Conservation (phyloP, 2,113 vertebrate genomes). For the Syngnathoides biaculeatus region DNA sequence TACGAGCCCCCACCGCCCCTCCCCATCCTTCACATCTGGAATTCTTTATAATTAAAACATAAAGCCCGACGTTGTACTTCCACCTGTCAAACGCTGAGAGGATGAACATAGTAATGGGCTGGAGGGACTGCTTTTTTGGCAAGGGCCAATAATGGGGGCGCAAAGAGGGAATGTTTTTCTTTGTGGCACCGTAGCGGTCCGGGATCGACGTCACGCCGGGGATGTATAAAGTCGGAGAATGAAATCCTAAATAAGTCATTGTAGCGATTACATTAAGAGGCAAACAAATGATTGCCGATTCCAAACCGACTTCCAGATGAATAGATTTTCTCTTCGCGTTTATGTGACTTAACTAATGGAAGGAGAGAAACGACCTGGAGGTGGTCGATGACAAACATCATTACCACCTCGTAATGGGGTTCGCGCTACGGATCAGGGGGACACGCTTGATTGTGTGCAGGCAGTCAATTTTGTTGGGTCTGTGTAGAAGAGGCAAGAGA, state of each 20-base stretch:
- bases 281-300: slow-evolving; percentile 57
- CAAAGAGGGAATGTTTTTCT: slow-evolving; percentile 54
- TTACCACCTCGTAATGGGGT: slow-evolving; percentile 62
- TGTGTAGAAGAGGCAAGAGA: too few species aligned
- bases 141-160: slow-evolving; percentile 38
- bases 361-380: slow-evolving; percentile 67
- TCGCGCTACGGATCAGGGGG: slow-evolving; percentile 69
- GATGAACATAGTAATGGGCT: slow-evolving; percentile 97
- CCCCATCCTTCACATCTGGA: slow-evolving; percentile 92
- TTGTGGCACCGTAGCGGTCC: slow-evolving; percentile 18
- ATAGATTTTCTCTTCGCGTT: slow-evolving; percentile 61
- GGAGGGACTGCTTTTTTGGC: slow-evolving; percentile 46
- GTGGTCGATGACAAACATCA: slow-evolving; percentile 60
- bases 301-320: slow-evolving; percentile 56
- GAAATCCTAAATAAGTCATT: slow-evolving; percentile 6
- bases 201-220: background rate
- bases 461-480: too few species aligned
- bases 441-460: slow-evolving; percentile 48
- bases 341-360: slow-evolving; percentile 42
- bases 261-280: slow-evolving; percentile 40
- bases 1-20: slow-evolving; percentile 71
- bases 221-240: slow-evolving; percentile 9
- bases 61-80: slow-evolving; percentile 97
- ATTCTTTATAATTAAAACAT: slow-evolving; percentile 99
- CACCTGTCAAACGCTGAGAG: slow-evolving; percentile 99